Evolutionary conservation across 2,113 vertebrate species (phyloP), one percentile per base, ranked within the genome.

Genomic region (Saguinus imperator): DNA sequence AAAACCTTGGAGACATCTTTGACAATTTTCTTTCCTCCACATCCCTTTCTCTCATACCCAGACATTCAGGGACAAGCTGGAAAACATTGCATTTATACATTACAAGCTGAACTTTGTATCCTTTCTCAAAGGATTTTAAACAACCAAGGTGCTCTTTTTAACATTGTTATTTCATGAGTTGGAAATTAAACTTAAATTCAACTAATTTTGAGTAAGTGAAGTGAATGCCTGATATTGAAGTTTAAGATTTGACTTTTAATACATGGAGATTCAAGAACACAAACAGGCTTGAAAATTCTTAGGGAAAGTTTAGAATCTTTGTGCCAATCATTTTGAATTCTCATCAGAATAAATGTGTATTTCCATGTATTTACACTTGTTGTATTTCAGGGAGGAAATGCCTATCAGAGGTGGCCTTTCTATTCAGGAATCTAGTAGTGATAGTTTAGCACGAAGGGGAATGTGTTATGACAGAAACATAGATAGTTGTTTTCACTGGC

Each of bases 231-330:
- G 57, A 72, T 89, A 76, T 8, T 83, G 77, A 94, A 66, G 20
- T 81, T 72, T 80, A 77, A 72, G 77, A 92, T 92, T 90, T 87
- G 68, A 79, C 52, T 66, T 94, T 93, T 94, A 66, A 84, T 70
- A 61, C 23, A 32, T 48, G 61, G 21, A 86, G 58, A 87, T 79
- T 91, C n/a, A 50, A 84, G 84, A 96, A 89, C 50, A 90, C 80
- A 61, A 91, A 68, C 17, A 79, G 13, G 14, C 80, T 82, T 93
- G 45, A 93, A 91, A 64, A 35, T 87, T 75, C 20, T 92, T 91
- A 48, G 88, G 72, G 92, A 92, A 29, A 57, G 23, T 90, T 77
- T 90, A n/a, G 55, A 94, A 84, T 75, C 61, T 84, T 86, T 61
- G n/a, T 79, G 32, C 70, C 32, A 85, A 2, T 94, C 52, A 58